A percentile compares a stretch with the other conserved stretches of the same genome.
Conservation (phyloP, 2,888 invertebrate genomes). For the Odontocerum albicorne region DNA sequence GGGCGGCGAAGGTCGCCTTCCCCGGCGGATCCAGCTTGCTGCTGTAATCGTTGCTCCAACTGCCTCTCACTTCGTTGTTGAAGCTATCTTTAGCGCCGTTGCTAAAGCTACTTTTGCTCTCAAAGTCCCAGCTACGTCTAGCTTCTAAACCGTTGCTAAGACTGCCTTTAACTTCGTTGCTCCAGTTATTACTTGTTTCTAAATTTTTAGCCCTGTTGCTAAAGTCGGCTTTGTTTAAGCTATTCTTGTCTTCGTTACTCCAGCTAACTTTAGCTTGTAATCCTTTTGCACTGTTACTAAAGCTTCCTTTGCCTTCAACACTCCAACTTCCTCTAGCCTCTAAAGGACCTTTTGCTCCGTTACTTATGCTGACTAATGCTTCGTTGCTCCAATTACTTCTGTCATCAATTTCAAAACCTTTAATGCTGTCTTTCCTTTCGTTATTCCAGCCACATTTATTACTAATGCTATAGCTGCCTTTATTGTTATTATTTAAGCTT, state of each 20-base stretch:
- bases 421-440: too few species aligned
- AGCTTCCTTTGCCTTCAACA: too few species aligned
- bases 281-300: too few species aligned
- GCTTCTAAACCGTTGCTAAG: not conserved
- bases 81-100: not conserved
- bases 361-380: too few species aligned
- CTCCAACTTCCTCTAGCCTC: too few species aligned
- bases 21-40: constrained; percentile 66
- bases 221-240: too few species aligned
- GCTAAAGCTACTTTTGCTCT: not conserved
- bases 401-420: too few species aligned
- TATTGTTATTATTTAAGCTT: not conserved
- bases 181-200: not conserved
- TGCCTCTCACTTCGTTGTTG: not conserved
- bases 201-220: not conserved
- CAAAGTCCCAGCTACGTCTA: not conserved
- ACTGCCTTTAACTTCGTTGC: constrained; percentile 1
- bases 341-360: too few species aligned
- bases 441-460: not conserved
- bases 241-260: too few species aligned
- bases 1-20: constrained; percentile 68
- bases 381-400: too few species aligned
- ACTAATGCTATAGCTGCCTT: not conserved
- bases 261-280: too few species aligned
- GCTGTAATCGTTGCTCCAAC: not conserved